Evolutionary conservation across 2,113 vertebrate species (phyloP).

Genomic region (Leucosticte australis): DNA sequence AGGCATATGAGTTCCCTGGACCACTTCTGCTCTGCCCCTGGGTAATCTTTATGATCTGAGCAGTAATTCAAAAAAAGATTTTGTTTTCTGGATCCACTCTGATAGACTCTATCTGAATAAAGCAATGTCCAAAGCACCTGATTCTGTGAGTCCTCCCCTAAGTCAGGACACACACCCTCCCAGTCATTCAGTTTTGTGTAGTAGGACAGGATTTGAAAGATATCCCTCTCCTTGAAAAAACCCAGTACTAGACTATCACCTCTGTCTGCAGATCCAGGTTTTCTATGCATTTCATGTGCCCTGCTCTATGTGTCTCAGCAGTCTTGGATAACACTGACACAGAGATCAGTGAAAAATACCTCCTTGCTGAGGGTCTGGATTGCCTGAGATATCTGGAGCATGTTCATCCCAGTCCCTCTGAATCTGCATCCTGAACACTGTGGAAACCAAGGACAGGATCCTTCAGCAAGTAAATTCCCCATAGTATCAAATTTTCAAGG

Average conservation of each 20-base stretch:
- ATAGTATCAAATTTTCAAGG: background rate
- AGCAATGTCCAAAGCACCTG: background rate
- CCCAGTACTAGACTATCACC: background rate
- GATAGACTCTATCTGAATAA: background rate
- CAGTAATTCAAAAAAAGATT: background rate
- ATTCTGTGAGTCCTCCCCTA: fast-evolving
- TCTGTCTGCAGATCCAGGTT: background rate
- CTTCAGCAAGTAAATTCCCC: background rate
- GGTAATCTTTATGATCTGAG: background rate
- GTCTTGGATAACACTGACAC: background rate
- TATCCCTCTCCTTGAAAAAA: background rate
- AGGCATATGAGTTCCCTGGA: background rate
- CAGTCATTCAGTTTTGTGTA: background rate
- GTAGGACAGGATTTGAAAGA: background rate
- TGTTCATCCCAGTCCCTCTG: background rate
- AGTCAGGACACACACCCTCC: background rate
- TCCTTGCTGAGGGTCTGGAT: background rate
- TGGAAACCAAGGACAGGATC: background rate
- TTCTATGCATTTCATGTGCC: background rate
- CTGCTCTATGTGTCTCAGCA: background rate
- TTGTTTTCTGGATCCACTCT: background rate
- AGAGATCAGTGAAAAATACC: background rate
- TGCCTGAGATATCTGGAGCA: background rate
- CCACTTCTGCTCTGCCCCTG: background rate
- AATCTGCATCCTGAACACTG: background rate